Evolutionary conservation across 1,140 invertebrate species (phyloP), one percentile per base, ranked within the genome.

Genomic region (Drosophila setifemur): DNA sequence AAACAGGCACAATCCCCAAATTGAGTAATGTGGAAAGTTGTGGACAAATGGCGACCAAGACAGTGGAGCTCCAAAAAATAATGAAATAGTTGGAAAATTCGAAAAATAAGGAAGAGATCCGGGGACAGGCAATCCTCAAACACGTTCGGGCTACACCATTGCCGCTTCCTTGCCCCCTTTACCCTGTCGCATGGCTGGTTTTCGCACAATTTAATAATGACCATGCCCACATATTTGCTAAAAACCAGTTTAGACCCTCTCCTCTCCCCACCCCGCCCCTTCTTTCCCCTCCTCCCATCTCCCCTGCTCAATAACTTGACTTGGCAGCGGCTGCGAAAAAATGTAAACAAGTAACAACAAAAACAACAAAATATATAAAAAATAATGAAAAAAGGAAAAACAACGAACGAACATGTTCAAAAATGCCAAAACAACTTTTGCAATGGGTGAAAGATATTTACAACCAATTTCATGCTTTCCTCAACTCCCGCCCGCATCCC

Each of bases 371-470:
- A 35, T 60, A 64, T 63, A 49, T 25, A n/a, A 19, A 66, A 66
- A 60, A 60, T 54, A 60, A 60, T 28, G 12, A 53, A 35, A 64
- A 64, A 66, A 49, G 33, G 11, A 19, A 66, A 66, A 60, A 60
- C 58, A 60, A 60, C 39, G 12, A 60, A 35, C 16, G 12, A 45
- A 61, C 58, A 26, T 63, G 58, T 63, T 63, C 29, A 21, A 63
- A 63, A 63, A 63, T 60, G 53, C 54, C n/a, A 37, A 47, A 60
- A 47, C 54, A 25, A 63, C 54, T 63, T 60, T 63, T 63, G 29
- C 29, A 63, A 63, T 60, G 29, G 57, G 35, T 66, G 48, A 71
- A 72, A 66, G 50, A 54, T 63, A 63, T 58, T 63, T 58, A 43
- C 58, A 63, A 57, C 26, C 52, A 44, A 63, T 58, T 60, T 60